Base-by-base conservation (phyloP, 2,113 vertebrate genomes). In the Reinhardtius hippoglossoides region DNA sequence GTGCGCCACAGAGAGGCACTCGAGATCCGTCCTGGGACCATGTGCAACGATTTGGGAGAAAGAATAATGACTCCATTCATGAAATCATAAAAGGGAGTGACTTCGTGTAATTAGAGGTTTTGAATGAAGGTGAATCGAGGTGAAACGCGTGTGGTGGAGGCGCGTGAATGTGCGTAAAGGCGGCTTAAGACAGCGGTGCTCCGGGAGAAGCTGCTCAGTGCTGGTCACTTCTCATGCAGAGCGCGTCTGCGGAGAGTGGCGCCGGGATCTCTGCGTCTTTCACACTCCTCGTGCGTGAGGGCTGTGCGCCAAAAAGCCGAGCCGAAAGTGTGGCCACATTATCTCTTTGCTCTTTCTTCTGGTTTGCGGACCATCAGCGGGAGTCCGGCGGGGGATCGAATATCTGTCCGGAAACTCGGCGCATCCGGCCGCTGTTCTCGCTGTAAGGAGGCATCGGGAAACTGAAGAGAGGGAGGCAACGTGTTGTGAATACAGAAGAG, bases 1-100 rank as follows among this genome's bases (percentile, higher is more conserved):
- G 16, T 20, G 76, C 46, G 90, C 97, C 97, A 95, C 96, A 73
- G 87, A 91, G 96, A 91, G 97, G 97, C 96, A 96, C 96, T 95
- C 93, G 44, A 95, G 95, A 91, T 93, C 96, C 92, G 92, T 83
- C 88, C 78, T 92, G 88, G 74, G 72, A 92, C 92, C 89, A 82
- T 20, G 20, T 68, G 31, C 37, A 58, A 10, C 27, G 52, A 27
- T 68, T 44, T 68, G 4, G 40, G 62, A 24, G 67, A 46, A 44
- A 13, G 24, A 65, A 56, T 16, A 31, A 78, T 64, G 20, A 69
- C 27, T 42, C 52, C 12, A 6, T 74, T 70, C 21, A 24, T 62
- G 21, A 72, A 61, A 75, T 65, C 42, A 67, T 21, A 70, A 64
- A 79, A 7, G 40, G 54, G 21, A 16, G 1, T 14, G 1, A 58